phyloP scores from a whole-genome alignment of 2,797 vertebrate genomes.

The Lepilemur ruficaudatus region DNA sequence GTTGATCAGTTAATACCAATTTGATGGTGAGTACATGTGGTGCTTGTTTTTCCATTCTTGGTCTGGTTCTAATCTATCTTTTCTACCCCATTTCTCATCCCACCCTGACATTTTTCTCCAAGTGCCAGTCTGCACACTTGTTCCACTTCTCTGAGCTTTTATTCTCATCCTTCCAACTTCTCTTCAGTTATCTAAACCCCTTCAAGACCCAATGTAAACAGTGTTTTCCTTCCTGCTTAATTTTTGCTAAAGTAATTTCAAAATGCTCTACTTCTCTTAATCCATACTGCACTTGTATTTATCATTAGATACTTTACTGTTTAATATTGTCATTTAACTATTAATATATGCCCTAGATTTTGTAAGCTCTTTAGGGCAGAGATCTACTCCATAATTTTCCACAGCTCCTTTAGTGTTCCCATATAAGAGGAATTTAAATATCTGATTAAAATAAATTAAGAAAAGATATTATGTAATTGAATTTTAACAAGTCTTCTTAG shows the following conservation, averaged over 20 bases:
- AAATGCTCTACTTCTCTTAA: slow-evolving; percentile 11
- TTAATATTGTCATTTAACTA: not conserved
- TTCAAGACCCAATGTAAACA: not conserved
- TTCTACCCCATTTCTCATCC: not conserved
- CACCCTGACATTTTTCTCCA: not conserved
- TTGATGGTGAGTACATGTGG: no score
- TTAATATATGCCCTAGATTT: not conserved
- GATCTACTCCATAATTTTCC: not conserved
- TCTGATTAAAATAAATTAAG: not conserved
- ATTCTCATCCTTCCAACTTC: not conserved
- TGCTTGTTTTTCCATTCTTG: not conserved
- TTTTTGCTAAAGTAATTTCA: slow-evolving; percentile 15
- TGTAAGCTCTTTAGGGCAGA: not conserved
- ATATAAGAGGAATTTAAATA: not conserved
- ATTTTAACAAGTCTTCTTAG: not conserved
- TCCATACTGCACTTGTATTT: not conserved
- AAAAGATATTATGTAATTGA: not conserved
- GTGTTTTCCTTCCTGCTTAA: not conserved
- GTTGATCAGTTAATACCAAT: no score
- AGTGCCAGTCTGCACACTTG: not conserved
- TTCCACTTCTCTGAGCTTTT: not conserved
- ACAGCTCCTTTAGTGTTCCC: not conserved
- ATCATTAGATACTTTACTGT: not conserved
- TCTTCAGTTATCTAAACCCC: not conserved
- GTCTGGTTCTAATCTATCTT: not conserved